Base-by-base conservation (phyloP, 2,797 vertebrate genomes). In the Poecilia picta region DNA sequence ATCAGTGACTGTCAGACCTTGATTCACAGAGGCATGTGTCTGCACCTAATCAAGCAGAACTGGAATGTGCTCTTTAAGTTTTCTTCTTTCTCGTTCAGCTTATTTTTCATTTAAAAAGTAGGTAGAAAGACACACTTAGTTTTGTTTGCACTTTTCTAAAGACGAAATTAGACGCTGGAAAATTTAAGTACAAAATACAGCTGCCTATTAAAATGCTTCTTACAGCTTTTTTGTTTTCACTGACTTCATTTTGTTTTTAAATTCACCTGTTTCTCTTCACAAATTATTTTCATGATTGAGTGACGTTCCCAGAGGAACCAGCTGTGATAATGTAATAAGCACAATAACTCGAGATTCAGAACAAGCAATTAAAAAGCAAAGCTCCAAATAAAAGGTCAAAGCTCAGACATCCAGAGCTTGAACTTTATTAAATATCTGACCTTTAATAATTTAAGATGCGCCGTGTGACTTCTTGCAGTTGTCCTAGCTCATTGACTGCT, bases 1-100 rank as follows among this genome's bases (percentile, higher is more conserved):
- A 49, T 79, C 75, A 46, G 25, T 49, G 74, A 46, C 36, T 72
- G 75, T 84, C 74, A 64, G 55, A 84, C 82, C 55, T 72, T 70
- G 79, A 75, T 66, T 33, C 74, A 72, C 74, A 79, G 87, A 92
- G 89, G 18, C 4, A 59, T 89, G 91, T 92, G 87, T 92, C 79
- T 85, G 70, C 53, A 81, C 75, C 80, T 45, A 45, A 72, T 86
- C 79, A 89, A 89, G 83, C 83, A 84, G 84, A 94, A 91, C 88
- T 53, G 80, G 84, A 90, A 86, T 82, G 86, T 87, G 75, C 85
- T 88, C 84, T 89, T 86, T 80, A 73, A 82, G 49, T 64, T 85
- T 73, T 90, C 72, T 79, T 84, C 73, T 85, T 87, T 87, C 78
- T 79, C 74, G 80, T 75, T 76, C 80, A 80, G 23, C 36, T 41